A percentile compares a stretch with the other conserved stretches of the same genome.
Evolutionary conservation across 2,113 vertebrate genomes (phyloP).

Genomic region (Stigmatopora nigra): DNA sequence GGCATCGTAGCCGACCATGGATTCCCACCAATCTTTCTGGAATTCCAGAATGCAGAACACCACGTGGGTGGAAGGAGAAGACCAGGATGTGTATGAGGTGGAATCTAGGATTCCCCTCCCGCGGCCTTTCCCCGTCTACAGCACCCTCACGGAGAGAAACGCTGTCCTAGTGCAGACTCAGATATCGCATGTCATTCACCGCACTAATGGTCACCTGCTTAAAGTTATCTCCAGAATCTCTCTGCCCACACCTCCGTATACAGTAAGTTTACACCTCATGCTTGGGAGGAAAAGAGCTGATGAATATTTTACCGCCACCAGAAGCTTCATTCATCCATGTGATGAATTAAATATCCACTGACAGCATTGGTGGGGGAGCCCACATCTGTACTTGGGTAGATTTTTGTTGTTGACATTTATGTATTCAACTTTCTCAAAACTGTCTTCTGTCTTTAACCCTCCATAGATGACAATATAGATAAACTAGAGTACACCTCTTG

Average conservation of each 20-base stretch:
- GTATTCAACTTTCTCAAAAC: neutral
- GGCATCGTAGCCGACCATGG: conserved; percentile 67
- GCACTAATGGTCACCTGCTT: conserved; percentile 80
- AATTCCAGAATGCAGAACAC: conserved; percentile 63
- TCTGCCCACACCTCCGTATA: conserved; percentile 90
- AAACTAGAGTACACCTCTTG: neutral
- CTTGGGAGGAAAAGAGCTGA: neutral
- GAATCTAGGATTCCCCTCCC: conserved; percentile 90
- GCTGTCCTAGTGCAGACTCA: conserved; percentile 86
- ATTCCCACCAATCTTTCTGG: conserved; percentile 82
- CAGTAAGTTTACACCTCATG: conserved; percentile 77
- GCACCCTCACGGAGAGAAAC: conserved; percentile 80
- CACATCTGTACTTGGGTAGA: neutral
- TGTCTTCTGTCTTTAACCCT: too few species aligned
- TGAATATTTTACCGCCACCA: conserved; percentile 30
- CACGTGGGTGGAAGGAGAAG: conserved; percentile 76
- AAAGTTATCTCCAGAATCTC: conserved; percentile 94
- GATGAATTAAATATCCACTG: conserved; percentile 9
- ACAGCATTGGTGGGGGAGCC: neutral
- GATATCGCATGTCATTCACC: conserved; percentile 82
- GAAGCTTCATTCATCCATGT: conserved; percentile 12
- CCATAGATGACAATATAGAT: neutral
- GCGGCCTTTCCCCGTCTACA: conserved; percentile 78
- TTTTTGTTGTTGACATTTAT: neutral
- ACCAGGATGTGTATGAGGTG: conserved; percentile 86